These are phyloP conservation scores for Caenorhabditis angaria DNA, from an alignment of 2,888 invertebrate species.

Conservation along the genomic window DNA sequence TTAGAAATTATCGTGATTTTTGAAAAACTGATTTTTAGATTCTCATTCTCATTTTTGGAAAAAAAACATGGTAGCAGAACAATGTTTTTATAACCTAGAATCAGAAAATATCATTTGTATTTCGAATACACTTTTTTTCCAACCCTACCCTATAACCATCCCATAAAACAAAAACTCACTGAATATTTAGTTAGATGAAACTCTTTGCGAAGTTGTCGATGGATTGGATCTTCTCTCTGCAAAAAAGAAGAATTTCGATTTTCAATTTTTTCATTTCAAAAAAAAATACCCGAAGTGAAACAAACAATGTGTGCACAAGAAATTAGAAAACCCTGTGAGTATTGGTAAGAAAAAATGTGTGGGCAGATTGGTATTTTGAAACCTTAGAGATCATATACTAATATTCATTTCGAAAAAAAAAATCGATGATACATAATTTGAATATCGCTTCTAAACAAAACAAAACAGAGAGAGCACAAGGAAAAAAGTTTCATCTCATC, in stretches of 20 bases:
- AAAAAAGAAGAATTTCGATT: neutral
- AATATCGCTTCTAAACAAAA: no score
- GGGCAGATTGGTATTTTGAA: neutral
- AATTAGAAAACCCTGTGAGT: neutral
- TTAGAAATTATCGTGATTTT: no score
- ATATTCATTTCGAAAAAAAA: neutral
- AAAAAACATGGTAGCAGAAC: no score
- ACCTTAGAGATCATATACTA: no score
- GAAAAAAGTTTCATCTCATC: conserved; percentile 2
- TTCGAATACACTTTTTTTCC: no score
- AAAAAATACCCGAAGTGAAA: neutral
- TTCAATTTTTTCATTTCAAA: neutral
- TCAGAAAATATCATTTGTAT: no score
- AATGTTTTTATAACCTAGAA: neutral
- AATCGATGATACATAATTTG: no score
- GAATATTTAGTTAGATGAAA: conserved; percentile 58
- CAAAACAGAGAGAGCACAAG: no score
- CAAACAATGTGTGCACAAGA: neutral
- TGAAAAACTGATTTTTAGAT: no score
- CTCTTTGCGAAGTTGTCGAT: conserved; percentile 57
- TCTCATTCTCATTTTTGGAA: no score
- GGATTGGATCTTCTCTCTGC: conserved; percentile 37
- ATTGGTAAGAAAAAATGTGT: neutral
- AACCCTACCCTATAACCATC: neutral
- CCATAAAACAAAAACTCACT: conserved; percentile 32